phyloP scores from a whole-genome alignment of 2,113 vertebrate genomes.

The Neolamprologus toae region DNA sequence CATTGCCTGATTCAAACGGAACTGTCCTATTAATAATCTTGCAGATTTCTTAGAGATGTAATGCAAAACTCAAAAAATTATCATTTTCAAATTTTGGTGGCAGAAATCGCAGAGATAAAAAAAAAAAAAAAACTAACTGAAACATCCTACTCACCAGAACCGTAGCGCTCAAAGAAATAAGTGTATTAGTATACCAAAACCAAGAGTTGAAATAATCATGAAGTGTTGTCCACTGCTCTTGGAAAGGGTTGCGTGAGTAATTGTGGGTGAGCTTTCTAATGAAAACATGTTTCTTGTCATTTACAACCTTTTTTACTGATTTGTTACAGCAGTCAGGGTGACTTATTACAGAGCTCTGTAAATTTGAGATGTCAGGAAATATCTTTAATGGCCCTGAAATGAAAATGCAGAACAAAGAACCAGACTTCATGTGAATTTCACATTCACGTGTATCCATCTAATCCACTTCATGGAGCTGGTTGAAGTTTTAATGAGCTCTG shows the following conservation, averaged over 20 bases:
- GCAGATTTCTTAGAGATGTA: background rate
- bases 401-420: background rate
- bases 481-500: background rate
- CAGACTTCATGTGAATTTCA: background rate
- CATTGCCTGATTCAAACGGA: constrained; percentile 7
- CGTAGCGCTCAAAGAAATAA: background rate
- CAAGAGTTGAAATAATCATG: background rate
- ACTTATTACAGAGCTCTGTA: background rate
- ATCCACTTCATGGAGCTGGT: background rate
- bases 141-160: background rate
- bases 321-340: background rate
- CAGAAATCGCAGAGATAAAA: background rate
- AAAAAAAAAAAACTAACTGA: background rate
- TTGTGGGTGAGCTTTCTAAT: background rate
- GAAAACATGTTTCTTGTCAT: background rate
- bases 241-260: background rate
- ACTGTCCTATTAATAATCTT: background rate
- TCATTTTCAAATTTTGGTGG: background rate
- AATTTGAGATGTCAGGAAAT: background rate
- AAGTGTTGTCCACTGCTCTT: background rate
- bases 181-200: background rate
- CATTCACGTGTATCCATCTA: background rate
- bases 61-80: background rate
- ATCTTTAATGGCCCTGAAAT: background rate
- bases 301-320: background rate